These are phyloP conservation scores for Barnardius zonarius DNA, from an alignment of 2,113 vertebrate species.

Conservation along the genomic window DNA sequence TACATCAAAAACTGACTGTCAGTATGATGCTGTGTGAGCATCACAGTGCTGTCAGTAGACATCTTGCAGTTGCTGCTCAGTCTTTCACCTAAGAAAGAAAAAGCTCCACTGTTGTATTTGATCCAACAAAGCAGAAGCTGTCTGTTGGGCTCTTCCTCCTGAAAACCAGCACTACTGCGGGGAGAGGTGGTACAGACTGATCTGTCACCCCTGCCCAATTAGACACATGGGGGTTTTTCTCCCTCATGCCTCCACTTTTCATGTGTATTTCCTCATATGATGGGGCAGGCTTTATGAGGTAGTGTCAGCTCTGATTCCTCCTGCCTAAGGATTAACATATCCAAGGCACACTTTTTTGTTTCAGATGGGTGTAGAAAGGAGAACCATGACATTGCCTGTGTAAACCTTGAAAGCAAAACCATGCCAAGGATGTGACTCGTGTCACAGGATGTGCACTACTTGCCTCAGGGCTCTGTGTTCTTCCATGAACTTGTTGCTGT, in stretches of 20 bases:
- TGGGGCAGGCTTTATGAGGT: background rate
- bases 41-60: background rate
- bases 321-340: background rate
- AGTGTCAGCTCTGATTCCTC: background rate
- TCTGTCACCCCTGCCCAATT: background rate
- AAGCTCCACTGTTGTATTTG: background rate
- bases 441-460: background rate
- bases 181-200: background rate
- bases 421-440: fast-evolving
- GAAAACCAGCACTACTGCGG: background rate
- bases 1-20: background rate
- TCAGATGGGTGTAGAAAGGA: background rate
- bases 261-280: fast-evolving
- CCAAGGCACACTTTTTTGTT: background rate
- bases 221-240: background rate
- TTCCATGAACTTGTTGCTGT: background rate
- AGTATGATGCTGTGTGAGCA: background rate
- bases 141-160: background rate
- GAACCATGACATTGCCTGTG: fast-evolving
- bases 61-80: background rate
- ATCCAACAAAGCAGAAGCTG: background rate
- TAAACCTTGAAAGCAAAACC: background rate
- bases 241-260: background rate
- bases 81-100: background rate
- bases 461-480: background rate